Evolutionary conservation across 2,113 vertebrate species (phyloP).

Genomic region (Pedionomus torquatus): DNA sequence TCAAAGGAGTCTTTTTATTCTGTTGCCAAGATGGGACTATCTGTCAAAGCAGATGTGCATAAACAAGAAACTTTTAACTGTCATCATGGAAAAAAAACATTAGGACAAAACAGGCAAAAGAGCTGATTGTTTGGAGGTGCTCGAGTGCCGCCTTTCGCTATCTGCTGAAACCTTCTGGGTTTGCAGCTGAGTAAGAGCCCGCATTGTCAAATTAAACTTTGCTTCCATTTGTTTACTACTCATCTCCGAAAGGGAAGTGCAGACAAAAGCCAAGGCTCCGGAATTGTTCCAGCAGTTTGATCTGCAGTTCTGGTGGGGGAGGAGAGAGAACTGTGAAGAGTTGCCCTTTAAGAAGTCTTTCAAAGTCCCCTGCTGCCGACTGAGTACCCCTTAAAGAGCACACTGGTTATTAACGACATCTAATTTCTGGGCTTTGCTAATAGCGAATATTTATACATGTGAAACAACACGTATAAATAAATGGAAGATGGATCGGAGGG

Average conservation of each 20-base stretch:
- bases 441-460: neutral
- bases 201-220: neutral
- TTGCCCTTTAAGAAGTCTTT: neutral
- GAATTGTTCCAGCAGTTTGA: neutral
- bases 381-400: neutral
- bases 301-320: neutral
- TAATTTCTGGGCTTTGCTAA: neutral
- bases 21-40: slow-evolving; percentile 16
- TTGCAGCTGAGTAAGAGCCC: neutral
- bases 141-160: neutral
- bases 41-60: slow-evolving; percentile 20
- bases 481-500: neutral
- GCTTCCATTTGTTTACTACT: slow-evolving; percentile 10
- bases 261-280: neutral
- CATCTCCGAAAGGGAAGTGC: neutral
- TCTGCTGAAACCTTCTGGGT: slow-evolving; percentile 53
- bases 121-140: slow-evolving; percentile 7
- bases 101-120: neutral
- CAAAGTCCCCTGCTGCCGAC: neutral
- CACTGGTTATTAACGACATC: neutral
- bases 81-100: neutral
- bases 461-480: neutral
- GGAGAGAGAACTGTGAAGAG: neutral
- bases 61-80: slow-evolving; percentile 21
- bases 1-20: slow-evolving; percentile 10